Evolutionary conservation across 2,888 invertebrate genomes (phyloP).

Genomic region (Amphimallon solstitiale): DNA sequence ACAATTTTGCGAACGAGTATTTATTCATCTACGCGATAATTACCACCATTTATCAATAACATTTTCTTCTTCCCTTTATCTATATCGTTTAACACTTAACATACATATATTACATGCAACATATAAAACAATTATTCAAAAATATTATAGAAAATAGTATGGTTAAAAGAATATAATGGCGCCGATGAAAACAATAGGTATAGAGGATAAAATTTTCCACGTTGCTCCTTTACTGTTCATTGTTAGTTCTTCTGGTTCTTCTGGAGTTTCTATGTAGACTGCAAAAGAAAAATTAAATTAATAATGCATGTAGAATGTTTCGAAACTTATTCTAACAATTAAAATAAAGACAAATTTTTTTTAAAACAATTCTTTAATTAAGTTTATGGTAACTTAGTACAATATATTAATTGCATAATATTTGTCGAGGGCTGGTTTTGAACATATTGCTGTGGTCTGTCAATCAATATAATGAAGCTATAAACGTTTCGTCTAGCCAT

Average conservation of each 20-base stretch:
- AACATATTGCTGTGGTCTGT: too few relatives aligned
- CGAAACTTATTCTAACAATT: too few relatives aligned
- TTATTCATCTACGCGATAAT: slow-evolving; percentile 3
- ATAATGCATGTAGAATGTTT: too few relatives aligned
- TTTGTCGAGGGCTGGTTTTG: too few relatives aligned
- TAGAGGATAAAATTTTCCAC: not conserved
- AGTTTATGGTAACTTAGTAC: too few relatives aligned
- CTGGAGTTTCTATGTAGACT: slow-evolving; percentile 34
- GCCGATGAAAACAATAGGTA: not conserved
- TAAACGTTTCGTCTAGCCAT: too few relatives aligned
- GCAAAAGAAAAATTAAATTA: not conserved
- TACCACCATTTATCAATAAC: not conserved
- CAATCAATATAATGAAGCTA: too few relatives aligned
- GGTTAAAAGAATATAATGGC: slow-evolving; percentile 21
- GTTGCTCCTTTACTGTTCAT: slow-evolving; percentile 18
- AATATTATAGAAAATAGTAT: slow-evolving; percentile 9
- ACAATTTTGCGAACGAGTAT: not conserved
- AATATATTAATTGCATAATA: too few relatives aligned
- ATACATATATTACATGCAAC: slow-evolving; percentile 41
- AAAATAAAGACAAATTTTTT: too few relatives aligned
- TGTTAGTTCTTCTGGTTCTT: slow-evolving; percentile 29
- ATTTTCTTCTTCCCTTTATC: not conserved
- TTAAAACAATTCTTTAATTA: too few relatives aligned
- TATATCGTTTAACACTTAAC: slow-evolving; percentile 37
- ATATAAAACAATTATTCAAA: slow-evolving; percentile 36